Evolutionary conservation across 1,140 invertebrate genomes (phyloP).

Genomic region (Vanessa tameamea): DNA sequence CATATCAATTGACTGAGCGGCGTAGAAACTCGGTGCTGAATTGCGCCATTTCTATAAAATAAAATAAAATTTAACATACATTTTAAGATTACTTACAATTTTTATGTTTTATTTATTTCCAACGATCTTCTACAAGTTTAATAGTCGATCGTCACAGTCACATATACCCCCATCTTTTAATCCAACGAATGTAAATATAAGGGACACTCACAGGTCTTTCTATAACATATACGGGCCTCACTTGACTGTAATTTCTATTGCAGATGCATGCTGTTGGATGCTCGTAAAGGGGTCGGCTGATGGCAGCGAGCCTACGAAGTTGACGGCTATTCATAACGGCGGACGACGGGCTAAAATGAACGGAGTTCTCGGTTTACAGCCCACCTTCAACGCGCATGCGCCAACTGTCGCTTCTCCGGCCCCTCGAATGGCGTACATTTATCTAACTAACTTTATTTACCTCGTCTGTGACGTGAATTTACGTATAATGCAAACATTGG

Average conservation of each 20-base stretch:
- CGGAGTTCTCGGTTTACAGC: slow-evolving; percentile 41
- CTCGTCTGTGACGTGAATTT: slow-evolving; percentile 51
- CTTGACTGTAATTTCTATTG: slow-evolving; percentile 70
- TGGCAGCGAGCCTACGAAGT: slow-evolving; percentile 55
- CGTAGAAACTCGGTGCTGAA: slow-evolving; percentile 72
- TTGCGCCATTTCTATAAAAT: slow-evolving; percentile 68
- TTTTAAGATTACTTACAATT: neutral
- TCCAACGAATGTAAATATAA: slow-evolving; percentile 26
- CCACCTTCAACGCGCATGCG: slow-evolving; percentile 63
- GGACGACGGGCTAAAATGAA: slow-evolving; percentile 42
- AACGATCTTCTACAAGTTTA: neutral
- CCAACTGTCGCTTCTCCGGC: slow-evolving; percentile 59
- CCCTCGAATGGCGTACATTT: slow-evolving; percentile 45
- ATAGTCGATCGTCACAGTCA: neutral
- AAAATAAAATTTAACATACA: slow-evolving; percentile 45
- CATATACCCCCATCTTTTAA: slow-evolving; percentile 13
- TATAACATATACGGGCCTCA: slow-evolving; percentile 75
- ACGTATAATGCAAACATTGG: slow-evolving; percentile 48
- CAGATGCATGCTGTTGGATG: slow-evolving; percentile 50
- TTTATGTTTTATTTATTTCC: neutral
- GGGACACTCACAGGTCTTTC: slow-evolving; percentile 69
- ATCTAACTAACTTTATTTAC: slow-evolving; percentile 65
- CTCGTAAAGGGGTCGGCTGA: slow-evolving; percentile 47
- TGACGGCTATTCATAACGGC: slow-evolving; percentile 65
- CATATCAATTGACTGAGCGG: slow-evolving; percentile 70